Conservation (phyloP, 2,797 vertebrate genomes). For the Lithobates pipiens region DNA sequence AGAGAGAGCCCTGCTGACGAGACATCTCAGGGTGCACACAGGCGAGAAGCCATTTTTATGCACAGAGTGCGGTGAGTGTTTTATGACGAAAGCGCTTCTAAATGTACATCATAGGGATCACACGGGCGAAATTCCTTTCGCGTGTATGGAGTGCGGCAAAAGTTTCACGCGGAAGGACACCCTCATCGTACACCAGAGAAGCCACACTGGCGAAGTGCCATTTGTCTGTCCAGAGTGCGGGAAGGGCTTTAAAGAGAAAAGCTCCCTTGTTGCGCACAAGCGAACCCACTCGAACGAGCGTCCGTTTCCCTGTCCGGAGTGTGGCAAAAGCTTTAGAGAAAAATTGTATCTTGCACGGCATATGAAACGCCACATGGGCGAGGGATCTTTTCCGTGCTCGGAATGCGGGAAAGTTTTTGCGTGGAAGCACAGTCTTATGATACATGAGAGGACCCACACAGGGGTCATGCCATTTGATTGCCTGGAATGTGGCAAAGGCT, state of each 20-base stretch:
- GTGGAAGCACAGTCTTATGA: too few species aligned
- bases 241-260: background rate
- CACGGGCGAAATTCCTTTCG: background rate
- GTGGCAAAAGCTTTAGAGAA: background rate
- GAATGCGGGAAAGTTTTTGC: too few species aligned
- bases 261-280: background rate
- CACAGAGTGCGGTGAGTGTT: background rate
- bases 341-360: background rate
- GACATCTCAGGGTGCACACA: background rate
- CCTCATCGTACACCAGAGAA: too few species aligned
- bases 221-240: background rate
- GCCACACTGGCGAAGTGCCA: too few species aligned
- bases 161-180: too few species aligned
- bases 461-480: too few species aligned
- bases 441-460: too few species aligned
- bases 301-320: background rate
- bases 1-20: background rate
- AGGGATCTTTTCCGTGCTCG: too few species aligned
- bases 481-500: too few species aligned
- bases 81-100: background rate
- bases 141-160: too few species aligned
- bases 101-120: background rate
- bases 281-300: background rate
- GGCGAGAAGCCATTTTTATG: background rate
- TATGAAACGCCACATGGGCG: too few species aligned